Evolutionary conservation across 2,888 invertebrate genomes (phyloP).

Genomic region (Hymenopus coronatus): DNA sequence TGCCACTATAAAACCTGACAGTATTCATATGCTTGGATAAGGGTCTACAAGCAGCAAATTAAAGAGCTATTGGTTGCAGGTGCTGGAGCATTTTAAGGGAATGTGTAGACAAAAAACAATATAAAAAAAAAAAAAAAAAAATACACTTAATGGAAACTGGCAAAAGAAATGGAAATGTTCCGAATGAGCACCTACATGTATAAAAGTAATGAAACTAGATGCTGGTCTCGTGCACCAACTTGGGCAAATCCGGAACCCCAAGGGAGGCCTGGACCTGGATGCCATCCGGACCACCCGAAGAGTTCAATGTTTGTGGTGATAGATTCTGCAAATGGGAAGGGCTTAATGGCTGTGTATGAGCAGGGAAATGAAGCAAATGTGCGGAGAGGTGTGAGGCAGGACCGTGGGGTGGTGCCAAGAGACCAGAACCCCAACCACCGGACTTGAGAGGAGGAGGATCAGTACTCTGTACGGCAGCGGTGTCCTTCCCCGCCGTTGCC

Average conservation of each 20-base stretch:
- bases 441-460: conserved; percentile 16
- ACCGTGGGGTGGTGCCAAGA: conserved; percentile 43
- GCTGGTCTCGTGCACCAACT: conserved; percentile 70
- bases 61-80: conserved; percentile 9
- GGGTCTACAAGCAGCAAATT: conserved; percentile 26
- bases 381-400: conserved; percentile 50
- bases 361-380: conserved; percentile 32
- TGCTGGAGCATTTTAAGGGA: not conserved
- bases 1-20: conserved; percentile 29
- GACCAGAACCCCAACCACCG: conserved; percentile 17
- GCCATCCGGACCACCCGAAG: conserved; percentile 30
- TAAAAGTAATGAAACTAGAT: conserved; percentile 50
- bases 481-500: conserved; percentile 26
- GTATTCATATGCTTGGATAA: not conserved
- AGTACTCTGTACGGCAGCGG: conserved; percentile 29
- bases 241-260: conserved; percentile 53
- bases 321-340: conserved; percentile 35
- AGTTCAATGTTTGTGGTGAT: conserved; percentile 38
- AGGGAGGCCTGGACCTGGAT: conserved; percentile 39
- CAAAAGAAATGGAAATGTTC: not conserved
- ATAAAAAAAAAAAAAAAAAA: not conserved
- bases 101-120: not conserved
- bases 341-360: conserved; percentile 33
- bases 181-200: conserved; percentile 15
- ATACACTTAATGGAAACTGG: not conserved